Base-by-base conservation (phyloP, 2,888 invertebrate species). In the Cantharis rustica region DNA sequence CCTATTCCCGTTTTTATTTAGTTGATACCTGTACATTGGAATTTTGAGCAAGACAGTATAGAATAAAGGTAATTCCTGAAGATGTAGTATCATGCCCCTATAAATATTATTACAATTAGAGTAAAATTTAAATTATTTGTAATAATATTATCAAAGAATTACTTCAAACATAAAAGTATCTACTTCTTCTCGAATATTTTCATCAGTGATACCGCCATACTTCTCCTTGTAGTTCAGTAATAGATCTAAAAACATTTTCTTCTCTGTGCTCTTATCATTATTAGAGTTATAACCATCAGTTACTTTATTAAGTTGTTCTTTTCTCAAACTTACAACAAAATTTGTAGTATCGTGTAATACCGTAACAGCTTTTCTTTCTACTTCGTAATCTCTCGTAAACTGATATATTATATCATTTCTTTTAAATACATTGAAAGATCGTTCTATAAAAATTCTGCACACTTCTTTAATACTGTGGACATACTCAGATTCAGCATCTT, bases 131-230 rank as follows among this genome's bases (percentile, higher is more conserved):
- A 10, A 23, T 9, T 23, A 7, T 23, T 7, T 13, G 4, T 20
- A 3, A 16, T 17, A 47, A 13, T 11, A 10, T 4, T n/a, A n/a
- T n/a, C n/a, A n/a, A n/a, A 15, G 23, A n/a, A 16, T 9, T 84
- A 92, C 93, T 86, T 91, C 93, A 86, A 94, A 94, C 91, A 94
- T 92, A 81, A 94, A 93, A 0, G 94, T 94, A 81, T 94, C 92
- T 0, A 94, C 93, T 88, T 94, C 93, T 84, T 93, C 92, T 72
- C 92, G 89, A 68, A 94, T 90, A 78, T 91, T 91, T 27, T 90
- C 85, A 79, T 92, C 90, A 7, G 90, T 90, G 64, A 94, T 86
- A 7, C 89, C 90, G 76, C 90, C 86, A 0, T 91, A 92, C 80
- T 92, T 91, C 11, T 91, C 89, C 81, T 90, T 90, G 3, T 79